Base-by-base conservation (phyloP, 2,888 invertebrate genomes). In the Amblyjoppa fuscipennis region DNA sequence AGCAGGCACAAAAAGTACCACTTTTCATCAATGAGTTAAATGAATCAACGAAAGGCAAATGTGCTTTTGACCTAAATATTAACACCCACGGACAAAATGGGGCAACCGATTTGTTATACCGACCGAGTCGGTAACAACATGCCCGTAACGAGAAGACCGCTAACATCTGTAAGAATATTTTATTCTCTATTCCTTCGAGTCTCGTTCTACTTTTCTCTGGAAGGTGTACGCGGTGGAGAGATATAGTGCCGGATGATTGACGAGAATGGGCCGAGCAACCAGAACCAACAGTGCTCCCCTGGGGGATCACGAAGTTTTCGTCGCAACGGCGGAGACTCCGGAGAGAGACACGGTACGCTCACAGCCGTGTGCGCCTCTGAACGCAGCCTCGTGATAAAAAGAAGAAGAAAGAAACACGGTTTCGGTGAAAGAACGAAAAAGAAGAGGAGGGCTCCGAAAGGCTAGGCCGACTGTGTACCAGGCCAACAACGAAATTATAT, bases 271-370 rank as follows among this genome's bases (percentile, higher is more conserved):
- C 69, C 25, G 49, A 81, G 31, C 41, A 16, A 53, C 71, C 53
- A 64, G 64, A 80, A 80, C 80, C 80, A 80, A 80, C 79, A 69
- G 70, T 41, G 49, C 51, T 76, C 70, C 59, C 79, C 25, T 51
- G 75, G 70, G 70, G 83, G 70, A 64, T 51, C 70, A 25, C 56
- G 70, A 83, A 84, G 71, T 80, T 84, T 71, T 76, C 69, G 76
- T 71, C 80, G 56, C 25, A 71, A 80, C 70, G 49, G 66, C 28
- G 2, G 41, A 69, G 68, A 28, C 68, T 45, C 49, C 68, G 45
- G 53, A 70, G 59, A 71, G 79, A 83, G 79, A 83, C 79, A 75
- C 66, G 53, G 51, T n/a, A 51, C 13, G 56, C 20, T 9, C 25
- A 11, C 11, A 56, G 20, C 9, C 56, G 25, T 25, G 56, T 56